phyloP scores from a whole-genome alignment of 2,888 invertebrate species.

The Pachymerium ferrugineum region DNA sequence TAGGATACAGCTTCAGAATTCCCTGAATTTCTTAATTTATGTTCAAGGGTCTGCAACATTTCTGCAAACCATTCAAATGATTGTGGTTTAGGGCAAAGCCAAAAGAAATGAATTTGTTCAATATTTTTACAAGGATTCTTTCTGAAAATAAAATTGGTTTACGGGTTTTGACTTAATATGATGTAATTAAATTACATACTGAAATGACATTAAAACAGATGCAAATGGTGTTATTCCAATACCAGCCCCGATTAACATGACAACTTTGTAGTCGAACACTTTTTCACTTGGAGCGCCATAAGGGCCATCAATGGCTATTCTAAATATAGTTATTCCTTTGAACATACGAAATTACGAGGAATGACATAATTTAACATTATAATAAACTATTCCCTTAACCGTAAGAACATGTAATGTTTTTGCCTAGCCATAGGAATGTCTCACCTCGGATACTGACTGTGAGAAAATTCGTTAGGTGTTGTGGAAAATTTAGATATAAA shows the following conservation, averaged over 20 bases:
- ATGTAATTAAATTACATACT: constrained; percentile 12
- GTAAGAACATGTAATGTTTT: no score
- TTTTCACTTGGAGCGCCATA: constrained; percentile 24
- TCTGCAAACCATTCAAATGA: constrained; percentile 30
- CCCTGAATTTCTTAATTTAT: background rate
- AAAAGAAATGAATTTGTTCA: constrained; percentile 25
- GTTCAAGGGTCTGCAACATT: background rate
- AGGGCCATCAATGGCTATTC: constrained; percentile 25
- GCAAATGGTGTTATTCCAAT: constrained; percentile 27
- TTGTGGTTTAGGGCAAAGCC: constrained; percentile 31
- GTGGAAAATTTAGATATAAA: background rate
- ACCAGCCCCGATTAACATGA: constrained; percentile 27
- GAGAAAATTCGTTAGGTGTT: background rate
- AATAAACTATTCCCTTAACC: no score
- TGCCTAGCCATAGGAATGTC: background rate
- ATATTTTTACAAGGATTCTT: background rate
- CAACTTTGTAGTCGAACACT: constrained; percentile 9
- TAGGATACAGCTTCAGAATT: background rate
- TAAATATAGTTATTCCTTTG: background rate
- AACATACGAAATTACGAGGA: background rate
- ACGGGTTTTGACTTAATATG: background rate
- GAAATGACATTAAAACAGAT: constrained; percentile 16
- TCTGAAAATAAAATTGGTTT: background rate
- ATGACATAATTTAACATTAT: no score
- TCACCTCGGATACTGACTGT: constrained; percentile 26